A percentile compares a stretch with the other conserved stretches of the same genome.
phyloP scores from a whole-genome alignment of 2,888 invertebrate species.

The Cosmorhoe ocellata region DNA sequence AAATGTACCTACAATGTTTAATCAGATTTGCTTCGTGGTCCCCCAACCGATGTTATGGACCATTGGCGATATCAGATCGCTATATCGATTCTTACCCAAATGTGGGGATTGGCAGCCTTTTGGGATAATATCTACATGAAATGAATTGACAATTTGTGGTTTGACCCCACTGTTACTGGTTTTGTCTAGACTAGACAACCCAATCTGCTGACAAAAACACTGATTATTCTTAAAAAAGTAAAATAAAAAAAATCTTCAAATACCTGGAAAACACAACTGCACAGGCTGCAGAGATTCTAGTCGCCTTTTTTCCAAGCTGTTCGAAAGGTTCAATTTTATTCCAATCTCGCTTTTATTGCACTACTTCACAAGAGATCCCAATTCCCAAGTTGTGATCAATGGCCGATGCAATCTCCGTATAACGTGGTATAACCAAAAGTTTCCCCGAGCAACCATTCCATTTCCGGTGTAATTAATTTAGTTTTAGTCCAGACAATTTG shows the following conservation, averaged over 20 bases:
- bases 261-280: too few relatives aligned
- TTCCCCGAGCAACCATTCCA: constrained; percentile 1
- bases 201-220: too few relatives aligned
- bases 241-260: too few relatives aligned
- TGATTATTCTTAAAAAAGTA: too few relatives aligned
- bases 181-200: too few relatives aligned
- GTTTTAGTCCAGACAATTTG: constrained; percentile 1
- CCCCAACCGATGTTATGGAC: constrained; percentile 10
- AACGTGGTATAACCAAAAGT: not conserved
- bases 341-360: not conserved
- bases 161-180: too few relatives aligned
- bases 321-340: not conserved
- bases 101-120: not conserved
- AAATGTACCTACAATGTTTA: constrained; percentile 3
- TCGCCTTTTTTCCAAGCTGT: too few relatives aligned
- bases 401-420: not conserved
- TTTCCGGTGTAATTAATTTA: constrained; percentile 6
- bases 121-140: not conserved
- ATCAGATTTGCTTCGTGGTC: constrained; percentile 12
- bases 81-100: constrained; percentile 6
- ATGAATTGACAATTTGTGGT: not conserved
- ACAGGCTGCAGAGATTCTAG: too few relatives aligned
- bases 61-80: constrained; percentile 11
- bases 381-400: not conserved
- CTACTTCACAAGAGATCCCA: not conserved